Evolutionary conservation across 2,888 invertebrate species (phyloP).

Genomic region (Cenopis cana): DNA sequence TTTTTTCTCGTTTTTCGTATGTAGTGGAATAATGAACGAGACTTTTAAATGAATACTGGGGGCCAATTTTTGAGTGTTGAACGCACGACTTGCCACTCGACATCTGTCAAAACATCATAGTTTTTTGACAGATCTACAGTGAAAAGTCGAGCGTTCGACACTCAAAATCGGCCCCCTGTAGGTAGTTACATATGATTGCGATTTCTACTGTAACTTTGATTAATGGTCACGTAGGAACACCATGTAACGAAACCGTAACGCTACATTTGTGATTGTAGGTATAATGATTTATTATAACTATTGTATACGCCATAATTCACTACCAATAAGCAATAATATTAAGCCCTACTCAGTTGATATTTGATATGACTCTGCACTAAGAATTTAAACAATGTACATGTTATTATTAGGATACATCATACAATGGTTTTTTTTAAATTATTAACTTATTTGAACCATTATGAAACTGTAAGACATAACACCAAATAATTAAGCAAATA

Average conservation of each 20-base stretch:
- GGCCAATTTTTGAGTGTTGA: too few relatives aligned
- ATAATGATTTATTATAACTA: background rate
- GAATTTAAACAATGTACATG: conserved; percentile 16
- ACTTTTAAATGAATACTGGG: too few relatives aligned
- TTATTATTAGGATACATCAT: conserved; percentile 13
- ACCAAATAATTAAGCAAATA: conserved; percentile 41
- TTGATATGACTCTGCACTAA: background rate
- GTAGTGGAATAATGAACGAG: too few relatives aligned
- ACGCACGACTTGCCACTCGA: too few relatives aligned
- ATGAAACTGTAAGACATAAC: conserved; percentile 39
- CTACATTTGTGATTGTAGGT: too few relatives aligned
- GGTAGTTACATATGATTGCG: too few relatives aligned
- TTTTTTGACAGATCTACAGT: too few relatives aligned
- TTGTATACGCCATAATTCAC: background rate
- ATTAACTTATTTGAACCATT: conserved; percentile 22
- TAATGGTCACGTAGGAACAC: background rate
- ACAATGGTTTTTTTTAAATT: background rate
- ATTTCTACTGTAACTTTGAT: too few relatives aligned
- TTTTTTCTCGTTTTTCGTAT: too few relatives aligned
- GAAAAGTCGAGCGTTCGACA: too few relatives aligned
- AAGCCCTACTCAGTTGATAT: background rate
- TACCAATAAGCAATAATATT: background rate
- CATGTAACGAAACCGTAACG: background rate
- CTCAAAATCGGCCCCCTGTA: too few relatives aligned
- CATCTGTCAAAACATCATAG: too few relatives aligned